Conservation (phyloP, 2,797 vertebrate genomes). For the Onychomys torridus region DNA sequence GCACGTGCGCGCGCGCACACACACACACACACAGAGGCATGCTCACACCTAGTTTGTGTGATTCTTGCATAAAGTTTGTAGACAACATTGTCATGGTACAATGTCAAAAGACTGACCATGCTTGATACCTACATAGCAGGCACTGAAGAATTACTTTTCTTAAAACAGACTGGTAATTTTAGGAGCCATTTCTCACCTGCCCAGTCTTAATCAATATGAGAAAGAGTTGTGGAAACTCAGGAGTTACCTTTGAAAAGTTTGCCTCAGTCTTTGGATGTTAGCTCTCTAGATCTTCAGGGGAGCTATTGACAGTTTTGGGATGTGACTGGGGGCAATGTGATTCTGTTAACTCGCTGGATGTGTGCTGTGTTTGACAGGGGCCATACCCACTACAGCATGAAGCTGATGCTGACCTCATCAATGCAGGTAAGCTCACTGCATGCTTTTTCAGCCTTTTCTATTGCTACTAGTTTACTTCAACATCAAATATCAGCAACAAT, state of each 20-base stretch:
- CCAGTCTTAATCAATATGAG: not conserved
- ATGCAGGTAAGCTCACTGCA: conserved; percentile 92
- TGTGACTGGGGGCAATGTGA: not conserved
- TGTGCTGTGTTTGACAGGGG: conserved; percentile 89
- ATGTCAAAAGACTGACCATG: not conserved
- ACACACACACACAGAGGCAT: not conserved
- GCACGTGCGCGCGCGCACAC: not conserved
- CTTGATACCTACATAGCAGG: not conserved
- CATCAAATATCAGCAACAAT: not conserved
- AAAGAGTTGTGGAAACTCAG: not conserved
- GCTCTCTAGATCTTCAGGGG: not conserved
- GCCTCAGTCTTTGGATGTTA: not conserved
- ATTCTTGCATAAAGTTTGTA: not conserved
- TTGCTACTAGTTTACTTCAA: not conserved
- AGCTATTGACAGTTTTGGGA: not conserved
- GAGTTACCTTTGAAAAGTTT: conserved; percentile 28
- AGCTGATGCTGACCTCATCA: conserved; percentile 98
- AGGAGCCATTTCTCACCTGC: conserved; percentile 48
- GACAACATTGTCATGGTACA: not conserved
- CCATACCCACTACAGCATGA: conserved; percentile 94
- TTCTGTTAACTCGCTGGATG: not conserved
- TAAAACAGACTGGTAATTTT: conserved; percentile 11
- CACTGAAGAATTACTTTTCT: conserved; percentile 7
- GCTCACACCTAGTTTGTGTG: not conserved
- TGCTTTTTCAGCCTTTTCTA: not conserved